Conservation (phyloP, 2,113 vertebrate genomes). For the Podarcis raffonei region DNA sequence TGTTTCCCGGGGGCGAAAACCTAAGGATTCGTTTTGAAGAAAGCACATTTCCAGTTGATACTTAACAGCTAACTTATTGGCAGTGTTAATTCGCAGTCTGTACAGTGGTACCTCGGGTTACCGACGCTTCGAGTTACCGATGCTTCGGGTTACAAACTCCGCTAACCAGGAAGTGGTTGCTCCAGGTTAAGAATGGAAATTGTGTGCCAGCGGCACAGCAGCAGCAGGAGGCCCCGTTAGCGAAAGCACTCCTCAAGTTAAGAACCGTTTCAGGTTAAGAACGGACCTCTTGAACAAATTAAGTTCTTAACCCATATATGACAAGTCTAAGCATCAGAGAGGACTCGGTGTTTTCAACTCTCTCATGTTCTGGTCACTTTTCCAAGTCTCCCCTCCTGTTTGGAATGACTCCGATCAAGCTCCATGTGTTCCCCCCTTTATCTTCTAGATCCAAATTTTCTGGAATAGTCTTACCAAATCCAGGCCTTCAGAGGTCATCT, state of each 20-base stretch:
- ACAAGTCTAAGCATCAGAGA: not conserved
- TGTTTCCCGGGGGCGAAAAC: not conserved
- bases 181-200: too few species aligned
- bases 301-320: not conserved
- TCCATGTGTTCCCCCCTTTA: not conserved
- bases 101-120: too few species aligned
- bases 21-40: not conserved
- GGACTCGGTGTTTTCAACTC: not conserved
- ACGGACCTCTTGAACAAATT: too few species aligned
- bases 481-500: not conserved
- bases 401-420: not conserved
- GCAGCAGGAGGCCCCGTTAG: too few species aligned
- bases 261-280: too few species aligned
- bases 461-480: not conserved
- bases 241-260: too few species aligned
- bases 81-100: not conserved
- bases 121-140: too few species aligned
- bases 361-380: not conserved
- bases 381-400: not conserved
- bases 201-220: too few species aligned
- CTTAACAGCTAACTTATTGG: not conserved
- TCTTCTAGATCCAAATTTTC: not conserved
- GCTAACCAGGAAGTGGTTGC: too few species aligned
- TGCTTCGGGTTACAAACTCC: too few species aligned
- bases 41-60: not conserved